A percentile compares a stretch with the other conserved stretches of the same genome.
Evolutionary conservation across 2,888 invertebrate species (phyloP).

Genomic region (Sphaerophoria rueppellii): DNA sequence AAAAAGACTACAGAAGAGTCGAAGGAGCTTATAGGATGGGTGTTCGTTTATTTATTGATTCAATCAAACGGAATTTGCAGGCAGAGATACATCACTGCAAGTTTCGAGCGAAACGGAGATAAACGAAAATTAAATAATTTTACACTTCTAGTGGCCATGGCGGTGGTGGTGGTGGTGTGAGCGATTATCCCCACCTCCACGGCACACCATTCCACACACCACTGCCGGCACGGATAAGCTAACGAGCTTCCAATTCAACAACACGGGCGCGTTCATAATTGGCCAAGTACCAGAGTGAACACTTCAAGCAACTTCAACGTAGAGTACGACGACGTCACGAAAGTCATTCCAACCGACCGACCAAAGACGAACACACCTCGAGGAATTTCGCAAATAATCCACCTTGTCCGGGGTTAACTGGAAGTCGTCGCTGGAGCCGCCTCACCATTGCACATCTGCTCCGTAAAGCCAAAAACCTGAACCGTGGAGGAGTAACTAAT

Average conservation of each 20-base stretch:
- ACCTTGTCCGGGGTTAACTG: constrained; percentile 60
- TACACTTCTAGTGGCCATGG: constrained; percentile 66
- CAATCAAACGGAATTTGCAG: constrained; percentile 68
- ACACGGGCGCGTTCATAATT: constrained; percentile 74
- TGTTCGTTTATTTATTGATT: constrained; percentile 69
- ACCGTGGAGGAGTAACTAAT: constrained; percentile 80
- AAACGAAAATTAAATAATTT: constrained; percentile 74
- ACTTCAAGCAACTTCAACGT: constrained; percentile 34
- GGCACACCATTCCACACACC: not conserved
- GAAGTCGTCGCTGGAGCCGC: constrained; percentile 46
- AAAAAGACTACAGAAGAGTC: not conserved
- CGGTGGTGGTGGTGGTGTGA: constrained; percentile 31
- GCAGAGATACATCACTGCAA: constrained; percentile 48
- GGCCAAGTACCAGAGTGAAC: constrained; percentile 67
- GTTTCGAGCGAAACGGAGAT: constrained; percentile 33
- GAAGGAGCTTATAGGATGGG: constrained; percentile 7
- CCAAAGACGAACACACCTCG: not conserved
- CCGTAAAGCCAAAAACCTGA: not conserved
- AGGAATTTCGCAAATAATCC: constrained; percentile 51
- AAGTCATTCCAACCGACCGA: constrained; percentile 42
- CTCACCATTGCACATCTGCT: constrained; percentile 20
- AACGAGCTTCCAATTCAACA: constrained; percentile 74
- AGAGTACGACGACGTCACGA: constrained; percentile 16
- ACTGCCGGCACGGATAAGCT: constrained; percentile 75
- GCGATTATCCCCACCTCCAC: constrained; percentile 77